These are phyloP conservation scores for Pollenia labialis DNA, from an alignment of 2,888 invertebrate species.

Conservation along the genomic window DNA sequence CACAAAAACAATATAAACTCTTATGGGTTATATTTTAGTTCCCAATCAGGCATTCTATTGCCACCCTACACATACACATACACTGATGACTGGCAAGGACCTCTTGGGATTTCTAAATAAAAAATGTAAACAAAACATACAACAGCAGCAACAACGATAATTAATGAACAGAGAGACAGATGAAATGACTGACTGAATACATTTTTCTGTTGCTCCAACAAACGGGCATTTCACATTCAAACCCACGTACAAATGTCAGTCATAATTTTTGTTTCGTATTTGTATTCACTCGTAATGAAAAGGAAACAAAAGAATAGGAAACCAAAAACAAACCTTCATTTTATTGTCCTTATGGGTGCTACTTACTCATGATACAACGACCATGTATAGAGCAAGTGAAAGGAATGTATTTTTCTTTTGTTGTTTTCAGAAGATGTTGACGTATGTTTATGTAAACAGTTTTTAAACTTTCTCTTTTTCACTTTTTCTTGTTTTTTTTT, in stretches of 20 bases:
- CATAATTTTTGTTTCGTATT: neutral
- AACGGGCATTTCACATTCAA: neutral
- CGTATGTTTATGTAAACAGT: conserved; percentile 43
- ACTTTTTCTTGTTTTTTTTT: conserved; percentile 10
- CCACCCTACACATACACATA: neutral
- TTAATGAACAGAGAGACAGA: neutral
- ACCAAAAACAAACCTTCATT: neutral
- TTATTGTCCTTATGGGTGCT: neutral
- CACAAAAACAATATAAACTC: conserved; percentile 42
- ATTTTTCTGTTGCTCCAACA: conserved; percentile 24
- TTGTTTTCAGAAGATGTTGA: conserved; percentile 28
- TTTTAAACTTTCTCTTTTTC: conserved; percentile 32
- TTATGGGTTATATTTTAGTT: conserved; percentile 10
- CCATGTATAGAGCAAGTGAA: neutral
- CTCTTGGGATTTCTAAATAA: conserved; percentile 41
- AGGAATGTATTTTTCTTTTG: neutral
- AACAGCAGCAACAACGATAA: neutral
- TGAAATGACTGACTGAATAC: neutral
- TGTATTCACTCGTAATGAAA: neutral
- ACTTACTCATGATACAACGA: neutral
- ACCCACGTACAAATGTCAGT: neutral
- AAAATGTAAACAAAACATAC: conserved; percentile 12
- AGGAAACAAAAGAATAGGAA: conserved; percentile 14
- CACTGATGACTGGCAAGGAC: neutral
- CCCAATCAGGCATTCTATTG: conserved; percentile 16